Evolutionary conservation across 1,140 invertebrate species (phyloP).

Genomic region (Trinorchestia longiramus): DNA sequence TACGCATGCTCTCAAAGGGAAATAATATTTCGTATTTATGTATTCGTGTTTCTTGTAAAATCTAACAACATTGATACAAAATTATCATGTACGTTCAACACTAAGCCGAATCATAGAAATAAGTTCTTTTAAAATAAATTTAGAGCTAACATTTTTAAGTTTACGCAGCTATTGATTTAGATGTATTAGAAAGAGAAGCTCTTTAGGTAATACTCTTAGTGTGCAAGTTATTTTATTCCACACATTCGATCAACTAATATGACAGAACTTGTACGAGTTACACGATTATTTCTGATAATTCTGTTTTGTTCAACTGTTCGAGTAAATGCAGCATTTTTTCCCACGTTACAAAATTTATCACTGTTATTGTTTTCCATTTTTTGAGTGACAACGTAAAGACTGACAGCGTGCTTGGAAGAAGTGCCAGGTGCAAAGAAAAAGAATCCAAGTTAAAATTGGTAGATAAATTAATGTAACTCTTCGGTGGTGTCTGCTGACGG

Average conservation of each 20-base stretch:
- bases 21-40: constrained; percentile 12
- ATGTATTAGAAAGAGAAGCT: not conserved
- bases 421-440: too few species aligned
- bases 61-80: constrained; percentile 53
- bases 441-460: too few species aligned
- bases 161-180: not conserved
- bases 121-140: not conserved
- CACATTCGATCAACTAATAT: not conserved
- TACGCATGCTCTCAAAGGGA: not conserved
- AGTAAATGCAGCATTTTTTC: not conserved
- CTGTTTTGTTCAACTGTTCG: not conserved
- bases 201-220: not conserved
- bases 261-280: not conserved
- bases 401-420: not conserved
- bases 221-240: not conserved
- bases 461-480: too few species aligned
- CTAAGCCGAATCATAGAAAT: constrained; percentile 46
- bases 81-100: constrained; percentile 50
- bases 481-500: not conserved
- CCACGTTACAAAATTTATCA: not conserved
- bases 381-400: not conserved
- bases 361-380: not conserved
- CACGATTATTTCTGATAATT: not conserved
- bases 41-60: constrained; percentile 22
- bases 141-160: constrained; percentile 8